phyloP scores from a whole-genome alignment of 2,113 vertebrate species.

The Dissostichus mawsoni region DNA sequence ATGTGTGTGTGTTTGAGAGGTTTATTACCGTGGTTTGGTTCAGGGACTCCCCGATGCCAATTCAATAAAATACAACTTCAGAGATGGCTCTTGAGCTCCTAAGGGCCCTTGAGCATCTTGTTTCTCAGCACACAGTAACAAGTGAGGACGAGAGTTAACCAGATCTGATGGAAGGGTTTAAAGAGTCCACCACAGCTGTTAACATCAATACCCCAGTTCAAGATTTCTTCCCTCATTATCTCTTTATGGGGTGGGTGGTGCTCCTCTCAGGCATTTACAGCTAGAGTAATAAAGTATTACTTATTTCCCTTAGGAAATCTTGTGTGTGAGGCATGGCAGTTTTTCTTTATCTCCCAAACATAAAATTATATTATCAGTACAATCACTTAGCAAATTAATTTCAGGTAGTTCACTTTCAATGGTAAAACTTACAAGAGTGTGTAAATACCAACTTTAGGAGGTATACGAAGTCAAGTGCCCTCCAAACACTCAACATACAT shows the following conservation, averaged over 20 bases:
- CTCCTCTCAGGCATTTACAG: slow-evolving; percentile 9
- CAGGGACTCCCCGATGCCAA: slow-evolving; percentile 55
- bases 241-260: background rate
- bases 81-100: slow-evolving; percentile 49
- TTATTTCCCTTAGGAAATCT: background rate
- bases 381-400: background rate
- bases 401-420: background rate
- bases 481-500: slow-evolving; percentile 8
- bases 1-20: slow-evolving; percentile 17
- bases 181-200: slow-evolving; percentile 24
- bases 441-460: background rate
- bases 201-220: slow-evolving; percentile 16
- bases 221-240: slow-evolving; percentile 30
- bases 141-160: slow-evolving; percentile 39
- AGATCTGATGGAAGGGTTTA: slow-evolving; percentile 37
- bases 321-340: background rate
- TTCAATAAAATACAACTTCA: slow-evolving; percentile 66
- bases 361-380: background rate
- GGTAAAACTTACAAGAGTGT: background rate
- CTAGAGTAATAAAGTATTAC: background rate
- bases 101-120: slow-evolving; percentile 47
- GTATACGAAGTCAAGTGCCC: background rate
- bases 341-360: background rate
- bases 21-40: slow-evolving; percentile 61
- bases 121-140: slow-evolving; percentile 35